phyloP scores from a whole-genome alignment of 2,888 invertebrate genomes.

The Gymnoscelis rufifasciata region DNA sequence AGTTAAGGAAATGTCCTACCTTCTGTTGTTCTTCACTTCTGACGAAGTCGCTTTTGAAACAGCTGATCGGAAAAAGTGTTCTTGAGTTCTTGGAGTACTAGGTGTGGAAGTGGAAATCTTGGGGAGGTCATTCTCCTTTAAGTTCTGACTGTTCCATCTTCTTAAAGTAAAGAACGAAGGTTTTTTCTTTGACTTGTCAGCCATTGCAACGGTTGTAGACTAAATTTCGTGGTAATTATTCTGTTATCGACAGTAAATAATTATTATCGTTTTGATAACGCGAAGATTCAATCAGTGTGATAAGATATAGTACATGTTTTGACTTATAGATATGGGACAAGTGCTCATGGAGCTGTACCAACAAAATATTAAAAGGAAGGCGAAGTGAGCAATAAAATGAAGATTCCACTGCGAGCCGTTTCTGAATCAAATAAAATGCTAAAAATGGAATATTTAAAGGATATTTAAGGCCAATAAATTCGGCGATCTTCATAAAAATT shows the following conservation, averaged over 20 bases:
- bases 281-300: conserved; percentile 23
- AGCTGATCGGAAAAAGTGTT: conserved; percentile 31
- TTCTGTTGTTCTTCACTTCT: conserved; percentile 47
- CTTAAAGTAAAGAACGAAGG: conserved; percentile 57
- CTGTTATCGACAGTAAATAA: conserved; percentile 25
- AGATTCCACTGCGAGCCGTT: background rate
- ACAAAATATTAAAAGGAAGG: too few relatives aligned
- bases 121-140: conserved; percentile 30
- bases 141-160: conserved; percentile 52
- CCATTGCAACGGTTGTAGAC: conserved; percentile 38
- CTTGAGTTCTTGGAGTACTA: conserved; percentile 12
- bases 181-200: conserved; percentile 62
- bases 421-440: background rate
- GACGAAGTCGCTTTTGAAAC: conserved; percentile 33
- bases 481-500: conserved; percentile 34
- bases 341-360: too few relatives aligned
- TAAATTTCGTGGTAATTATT: conserved; percentile 23
- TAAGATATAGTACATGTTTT: conserved; percentile 18
- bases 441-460: conserved; percentile 7
- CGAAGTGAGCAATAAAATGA: background rate
- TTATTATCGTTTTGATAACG: conserved; percentile 20
- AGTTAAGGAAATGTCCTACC: conserved; percentile 30
- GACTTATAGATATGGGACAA: too few relatives aligned
- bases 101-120: conserved; percentile 14
- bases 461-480: conserved; percentile 29